phyloP scores from a whole-genome alignment of 64 coral and sea anemone species.

The Actinia equina region DNA sequence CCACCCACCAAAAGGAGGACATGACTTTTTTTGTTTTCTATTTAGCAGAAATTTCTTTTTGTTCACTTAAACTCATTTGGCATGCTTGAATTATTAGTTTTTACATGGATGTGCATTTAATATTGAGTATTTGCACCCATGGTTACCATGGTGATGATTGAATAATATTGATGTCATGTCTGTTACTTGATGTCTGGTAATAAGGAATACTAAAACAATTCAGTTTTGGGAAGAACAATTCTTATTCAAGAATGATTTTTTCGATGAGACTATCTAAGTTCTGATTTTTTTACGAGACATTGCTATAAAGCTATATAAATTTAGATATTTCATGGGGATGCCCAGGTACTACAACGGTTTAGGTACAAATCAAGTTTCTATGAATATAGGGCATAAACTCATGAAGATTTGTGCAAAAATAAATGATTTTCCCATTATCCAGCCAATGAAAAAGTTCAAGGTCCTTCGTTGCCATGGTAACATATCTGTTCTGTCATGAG shows the following conservation, averaged over 20 bases:
- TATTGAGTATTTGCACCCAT: not conserved
- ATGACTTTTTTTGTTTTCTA: not conserved
- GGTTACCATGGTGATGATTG: not conserved
- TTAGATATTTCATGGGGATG: not conserved
- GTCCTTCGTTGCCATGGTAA: not conserved
- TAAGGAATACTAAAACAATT: not conserved
- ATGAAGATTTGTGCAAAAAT: not conserved
- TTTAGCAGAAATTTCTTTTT: not conserved
- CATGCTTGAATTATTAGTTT: not conserved
- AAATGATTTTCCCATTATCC: not conserved
- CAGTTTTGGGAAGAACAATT: not conserved
- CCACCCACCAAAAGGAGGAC: conserved; percentile 38
- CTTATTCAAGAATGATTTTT: not conserved
- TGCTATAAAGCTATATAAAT: not conserved
- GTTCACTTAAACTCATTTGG: not conserved
- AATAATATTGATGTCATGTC: conserved; percentile 6
- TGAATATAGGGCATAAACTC: not conserved
- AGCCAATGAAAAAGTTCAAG: not conserved
- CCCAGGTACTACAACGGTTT: not conserved
- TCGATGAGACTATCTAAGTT: not conserved
- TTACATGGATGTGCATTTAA: not conserved
- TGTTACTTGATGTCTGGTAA: too few species aligned
- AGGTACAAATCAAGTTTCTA: not conserved
- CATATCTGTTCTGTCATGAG: not conserved
- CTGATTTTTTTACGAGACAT: not conserved